Percentiles rank a stretch among this genome's conserved stretches.
Evolutionary conservation across 2,797 vertebrate species (phyloP).

Genomic region (Chelidonichthys spinosus): DNA sequence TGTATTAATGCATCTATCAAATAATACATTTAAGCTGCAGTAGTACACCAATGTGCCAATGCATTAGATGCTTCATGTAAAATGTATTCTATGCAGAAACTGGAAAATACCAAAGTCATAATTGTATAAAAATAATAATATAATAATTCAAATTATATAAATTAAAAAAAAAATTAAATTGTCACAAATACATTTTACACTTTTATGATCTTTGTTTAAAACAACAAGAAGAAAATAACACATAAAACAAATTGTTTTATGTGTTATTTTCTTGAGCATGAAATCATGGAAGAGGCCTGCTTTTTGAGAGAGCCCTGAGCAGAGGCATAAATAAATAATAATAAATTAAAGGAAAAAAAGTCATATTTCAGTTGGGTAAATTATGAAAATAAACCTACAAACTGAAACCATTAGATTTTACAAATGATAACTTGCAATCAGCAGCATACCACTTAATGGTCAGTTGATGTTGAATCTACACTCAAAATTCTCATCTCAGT

Average conservation of each 20-base stretch:
- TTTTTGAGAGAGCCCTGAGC: not conserved
- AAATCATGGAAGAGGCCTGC: not conserved
- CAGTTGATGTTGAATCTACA: not conserved
- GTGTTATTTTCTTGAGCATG: not conserved
- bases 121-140: too few relatives aligned
- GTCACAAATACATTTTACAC: not conserved
- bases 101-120: not conserved
- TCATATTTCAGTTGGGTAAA: not conserved
- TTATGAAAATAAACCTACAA: not conserved
- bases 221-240: not conserved
- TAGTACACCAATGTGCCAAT: not conserved
- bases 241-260: not conserved
- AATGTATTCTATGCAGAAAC: not conserved
- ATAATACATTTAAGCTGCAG: too few relatives aligned
- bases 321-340: not conserved
- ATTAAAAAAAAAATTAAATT: not conserved
- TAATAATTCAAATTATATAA: too few relatives aligned
- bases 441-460: not conserved
- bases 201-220: not conserved
- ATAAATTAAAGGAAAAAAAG: not conserved
- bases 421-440: not conserved
- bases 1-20: not conserved
- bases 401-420: not conserved
- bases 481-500: not conserved
- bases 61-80: not conserved